Conservation (phyloP, 2,113 vertebrate genomes). For the Acanthochromis polyacanthus region DNA sequence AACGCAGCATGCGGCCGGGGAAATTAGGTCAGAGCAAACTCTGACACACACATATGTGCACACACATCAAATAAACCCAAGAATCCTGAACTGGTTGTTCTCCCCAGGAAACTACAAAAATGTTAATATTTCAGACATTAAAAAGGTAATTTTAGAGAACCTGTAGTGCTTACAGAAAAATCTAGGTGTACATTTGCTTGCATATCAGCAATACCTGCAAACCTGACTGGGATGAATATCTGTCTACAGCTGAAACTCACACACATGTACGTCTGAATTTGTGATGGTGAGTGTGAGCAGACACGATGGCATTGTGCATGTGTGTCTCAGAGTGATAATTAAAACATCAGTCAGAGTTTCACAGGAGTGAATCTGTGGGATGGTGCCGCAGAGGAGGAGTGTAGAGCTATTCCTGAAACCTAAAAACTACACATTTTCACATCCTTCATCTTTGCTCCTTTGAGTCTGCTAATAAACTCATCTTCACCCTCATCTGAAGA, state of each 20-base stretch:
- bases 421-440: constrained; percentile 53
- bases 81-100: constrained; percentile 39
- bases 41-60: constrained; percentile 15
- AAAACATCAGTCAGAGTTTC: constrained; percentile 63
- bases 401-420: constrained; percentile 52
- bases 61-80: constrained; percentile 26
- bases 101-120: constrained; percentile 14
- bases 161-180: background rate
- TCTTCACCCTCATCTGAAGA: constrained; percentile 55
- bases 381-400: constrained; percentile 52
- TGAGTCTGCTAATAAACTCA: constrained; percentile 70
- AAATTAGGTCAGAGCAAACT: constrained; percentile 74
- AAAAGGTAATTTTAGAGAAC: constrained; percentile 18
- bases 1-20: constrained; percentile 67
- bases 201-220: background rate
- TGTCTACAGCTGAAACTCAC: constrained; percentile 3
- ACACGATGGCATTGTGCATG: constrained; percentile 12
- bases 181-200: background rate
- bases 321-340: constrained; percentile 59
- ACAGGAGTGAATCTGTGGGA: constrained; percentile 48
- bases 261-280: constrained; percentile 21
- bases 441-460: constrained; percentile 63
- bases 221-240: background rate
- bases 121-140: constrained; percentile 33
- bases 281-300: background rate